Evolutionary conservation across 2,113 vertebrate genomes (phyloP).

Genomic region (Paramisgurnus dabryanus): DNA sequence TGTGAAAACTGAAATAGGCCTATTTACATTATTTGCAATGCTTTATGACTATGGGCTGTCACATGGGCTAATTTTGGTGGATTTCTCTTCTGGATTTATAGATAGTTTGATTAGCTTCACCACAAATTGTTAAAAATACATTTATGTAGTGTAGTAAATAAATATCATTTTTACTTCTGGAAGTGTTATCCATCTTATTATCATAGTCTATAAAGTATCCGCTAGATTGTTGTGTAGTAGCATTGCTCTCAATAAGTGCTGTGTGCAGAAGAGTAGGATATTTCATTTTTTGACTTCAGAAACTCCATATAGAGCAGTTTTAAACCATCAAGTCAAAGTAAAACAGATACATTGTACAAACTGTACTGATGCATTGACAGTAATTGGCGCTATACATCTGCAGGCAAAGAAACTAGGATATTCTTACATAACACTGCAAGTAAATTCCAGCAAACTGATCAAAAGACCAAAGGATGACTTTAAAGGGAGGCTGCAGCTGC

Average conservation of each 20-base stretch:
- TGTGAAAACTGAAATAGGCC: too few relatives aligned
- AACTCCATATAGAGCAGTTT: background rate
- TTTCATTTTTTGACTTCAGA: background rate
- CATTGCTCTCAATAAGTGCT: background rate
- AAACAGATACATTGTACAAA: conserved; percentile 19
- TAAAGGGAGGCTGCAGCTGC: conserved; percentile 39
- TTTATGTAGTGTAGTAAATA: background rate
- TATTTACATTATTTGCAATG: too few relatives aligned
- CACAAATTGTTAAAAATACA: too few relatives aligned
- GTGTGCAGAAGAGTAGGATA: background rate
- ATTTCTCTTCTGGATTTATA: background rate
- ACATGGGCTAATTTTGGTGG: background rate
- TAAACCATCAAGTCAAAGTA: conserved; percentile 25
- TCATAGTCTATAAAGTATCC: background rate
- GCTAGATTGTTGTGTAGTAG: background rate
- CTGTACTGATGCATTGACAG: conserved; percentile 36
- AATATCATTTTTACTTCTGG: background rate
- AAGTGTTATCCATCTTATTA: too few relatives aligned
- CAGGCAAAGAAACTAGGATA: conserved; percentile 43
- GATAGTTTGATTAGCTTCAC: background rate
- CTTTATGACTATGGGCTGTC: too few relatives aligned
- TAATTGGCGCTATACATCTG: conserved; percentile 53
- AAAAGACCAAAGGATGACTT: conserved; percentile 55
- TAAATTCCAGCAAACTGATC: conserved; percentile 63
- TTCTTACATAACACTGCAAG: conserved; percentile 48